These are phyloP conservation scores for Cryptocephalus primarius DNA, from an alignment of 2,888 invertebrate genomes.

Conservation along the genomic window DNA sequence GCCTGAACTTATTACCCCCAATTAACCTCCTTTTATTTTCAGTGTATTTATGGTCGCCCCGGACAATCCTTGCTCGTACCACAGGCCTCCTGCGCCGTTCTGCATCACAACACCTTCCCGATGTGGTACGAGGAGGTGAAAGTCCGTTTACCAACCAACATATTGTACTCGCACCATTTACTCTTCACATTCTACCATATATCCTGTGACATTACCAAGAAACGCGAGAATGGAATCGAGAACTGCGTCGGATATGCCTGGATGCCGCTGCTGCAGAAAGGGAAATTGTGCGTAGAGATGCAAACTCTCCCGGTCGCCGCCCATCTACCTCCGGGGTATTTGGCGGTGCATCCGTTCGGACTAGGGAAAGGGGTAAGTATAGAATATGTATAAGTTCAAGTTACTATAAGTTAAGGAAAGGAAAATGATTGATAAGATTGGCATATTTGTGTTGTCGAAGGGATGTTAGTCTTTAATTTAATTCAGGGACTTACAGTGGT, in stretches of 20 bases:
- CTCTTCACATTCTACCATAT: constrained; percentile 94
- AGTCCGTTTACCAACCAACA: constrained; percentile 74
- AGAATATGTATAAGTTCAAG: neutral
- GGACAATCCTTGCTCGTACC: constrained; percentile 53
- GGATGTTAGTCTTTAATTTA: too few relatives aligned
- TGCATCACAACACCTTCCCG: constrained; percentile 84
- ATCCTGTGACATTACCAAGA: constrained; percentile 75
- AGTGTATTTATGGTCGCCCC: constrained; percentile 68
- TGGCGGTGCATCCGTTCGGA: constrained; percentile 80
- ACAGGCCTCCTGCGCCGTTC: constrained; percentile 64
- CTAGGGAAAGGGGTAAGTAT: constrained; percentile 75
- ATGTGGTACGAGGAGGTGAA: constrained; percentile 92
- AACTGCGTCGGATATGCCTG: constrained; percentile 90
- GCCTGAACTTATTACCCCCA: too few relatives aligned
- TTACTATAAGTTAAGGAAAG: too few relatives aligned
- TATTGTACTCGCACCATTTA: constrained; percentile 80
- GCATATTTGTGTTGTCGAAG: too few relatives aligned
- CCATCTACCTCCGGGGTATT: constrained; percentile 79
- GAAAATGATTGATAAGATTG: too few relatives aligned
- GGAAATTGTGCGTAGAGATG: constrained; percentile 73
- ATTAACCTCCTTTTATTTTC: too few relatives aligned
- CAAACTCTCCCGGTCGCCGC: constrained; percentile 78
- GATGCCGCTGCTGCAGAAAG: constrained; percentile 77
- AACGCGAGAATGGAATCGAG: constrained; percentile 65
- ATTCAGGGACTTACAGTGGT: too few relatives aligned